phyloP scores from a whole-genome alignment of 2,888 invertebrate genomes.

The Scaptodrosophila latifasciaeformis region DNA sequence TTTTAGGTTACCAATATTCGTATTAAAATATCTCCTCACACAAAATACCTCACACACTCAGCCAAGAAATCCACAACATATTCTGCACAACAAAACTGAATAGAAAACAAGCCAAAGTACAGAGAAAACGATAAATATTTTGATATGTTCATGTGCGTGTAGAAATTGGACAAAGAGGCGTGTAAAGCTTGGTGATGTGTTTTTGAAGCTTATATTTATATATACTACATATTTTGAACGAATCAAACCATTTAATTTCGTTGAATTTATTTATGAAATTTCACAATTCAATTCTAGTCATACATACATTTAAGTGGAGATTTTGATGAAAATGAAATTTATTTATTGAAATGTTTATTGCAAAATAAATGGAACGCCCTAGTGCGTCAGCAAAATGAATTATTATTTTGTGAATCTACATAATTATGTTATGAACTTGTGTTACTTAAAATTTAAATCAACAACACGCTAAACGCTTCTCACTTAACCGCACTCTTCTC shows the following conservation, averaged over 20 bases:
- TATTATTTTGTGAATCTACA: too few species aligned
- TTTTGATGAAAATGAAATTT: slow-evolving; percentile 8
- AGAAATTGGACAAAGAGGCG: slow-evolving; percentile 22
- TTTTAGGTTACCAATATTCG: slow-evolving; percentile 60
- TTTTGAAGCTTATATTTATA: slow-evolving; percentile 10
- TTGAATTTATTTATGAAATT: slow-evolving; percentile 3
- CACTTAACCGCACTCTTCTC: slow-evolving; percentile 40
- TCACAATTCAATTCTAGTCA: slow-evolving; percentile 13
- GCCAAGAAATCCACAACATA: too few species aligned
- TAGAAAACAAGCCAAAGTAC: slow-evolving; percentile 2
- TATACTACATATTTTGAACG: slow-evolving; percentile 5
- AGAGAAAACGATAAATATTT: slow-evolving; percentile 8
- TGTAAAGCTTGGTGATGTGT: slow-evolving; percentile 42
- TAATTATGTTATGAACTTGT: slow-evolving; percentile 13
- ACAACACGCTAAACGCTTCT: slow-evolving; percentile 41
- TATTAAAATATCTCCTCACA: slow-evolving; percentile 37
- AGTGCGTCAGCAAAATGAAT: too few species aligned
- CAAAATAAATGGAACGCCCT: slow-evolving; percentile 28
- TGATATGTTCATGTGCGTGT: too few species aligned
- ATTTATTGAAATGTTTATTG: slow-evolving; percentile 10
- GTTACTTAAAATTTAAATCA: slow-evolving; percentile 18
- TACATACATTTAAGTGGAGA: too few species aligned
- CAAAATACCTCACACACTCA: too few species aligned
- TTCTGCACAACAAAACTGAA: slow-evolving; percentile 3
- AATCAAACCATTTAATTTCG: too few species aligned